A percentile compares a stretch with the other conserved stretches of the same genome.
These are phyloP conservation scores for Chaenocephalus aceratus DNA, from an alignment of 2,113 vertebrate species.

Conservation along the genomic window DNA sequence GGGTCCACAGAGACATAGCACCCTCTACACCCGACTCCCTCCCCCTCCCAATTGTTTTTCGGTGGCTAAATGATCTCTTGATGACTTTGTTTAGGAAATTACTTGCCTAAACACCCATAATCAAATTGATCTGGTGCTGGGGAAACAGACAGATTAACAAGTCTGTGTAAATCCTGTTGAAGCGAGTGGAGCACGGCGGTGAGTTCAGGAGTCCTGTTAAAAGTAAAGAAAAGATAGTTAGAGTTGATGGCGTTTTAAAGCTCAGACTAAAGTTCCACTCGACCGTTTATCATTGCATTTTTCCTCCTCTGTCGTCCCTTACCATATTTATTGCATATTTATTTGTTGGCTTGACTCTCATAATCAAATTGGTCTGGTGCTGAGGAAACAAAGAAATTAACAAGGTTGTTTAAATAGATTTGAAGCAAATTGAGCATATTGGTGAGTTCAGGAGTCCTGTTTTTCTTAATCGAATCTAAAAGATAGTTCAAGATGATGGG, in stretches of 20 bases:
- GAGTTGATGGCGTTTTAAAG: background rate
- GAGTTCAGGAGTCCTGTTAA: slow-evolving; percentile 22
- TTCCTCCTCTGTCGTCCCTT: background rate
- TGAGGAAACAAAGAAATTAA: no score
- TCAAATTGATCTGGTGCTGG: slow-evolving; percentile 55
- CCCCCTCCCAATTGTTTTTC: slow-evolving; percentile 4
- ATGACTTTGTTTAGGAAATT: slow-evolving; percentile 72
- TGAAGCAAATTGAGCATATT: no score
- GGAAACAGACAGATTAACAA: slow-evolving; percentile 41
- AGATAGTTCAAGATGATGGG: no score
- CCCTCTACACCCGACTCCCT: background rate
- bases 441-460: no score
- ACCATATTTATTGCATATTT: no score
- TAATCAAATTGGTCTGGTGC: no score
- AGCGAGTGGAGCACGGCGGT: background rate
- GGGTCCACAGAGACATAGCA: slow-evolving; percentile 23
- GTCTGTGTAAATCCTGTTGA: slow-evolving; percentile 34
- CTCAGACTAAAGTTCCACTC: slow-evolving; percentile 21
- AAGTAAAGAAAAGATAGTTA: background rate
- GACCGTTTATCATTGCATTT: background rate
- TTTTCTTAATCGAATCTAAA: no score
- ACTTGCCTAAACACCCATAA: slow-evolving; percentile 62
- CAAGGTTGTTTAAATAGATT: no score
- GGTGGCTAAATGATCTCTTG: slow-evolving; percentile 52
- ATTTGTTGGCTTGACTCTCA: no score